phyloP scores from a whole-genome alignment of 2,888 invertebrate species.

The Hermodice carunculata region DNA sequence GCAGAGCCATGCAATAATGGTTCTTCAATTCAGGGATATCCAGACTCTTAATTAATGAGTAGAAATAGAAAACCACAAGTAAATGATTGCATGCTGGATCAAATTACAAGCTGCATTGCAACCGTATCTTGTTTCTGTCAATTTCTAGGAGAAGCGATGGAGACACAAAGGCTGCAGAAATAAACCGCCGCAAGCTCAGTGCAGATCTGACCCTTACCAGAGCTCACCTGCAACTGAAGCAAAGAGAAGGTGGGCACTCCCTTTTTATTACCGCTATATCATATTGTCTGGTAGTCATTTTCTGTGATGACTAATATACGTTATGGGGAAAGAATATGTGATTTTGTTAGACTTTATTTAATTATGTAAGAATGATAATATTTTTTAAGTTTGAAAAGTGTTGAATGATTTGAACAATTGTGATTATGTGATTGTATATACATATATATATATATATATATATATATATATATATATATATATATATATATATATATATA shows the following conservation, averaged over 20 bases:
- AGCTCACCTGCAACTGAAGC: constrained; percentile 61
- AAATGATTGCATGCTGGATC: too few relatives aligned
- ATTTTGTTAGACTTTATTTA: too few relatives aligned
- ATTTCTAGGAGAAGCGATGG: constrained; percentile 59
- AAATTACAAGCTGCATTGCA: neutral
- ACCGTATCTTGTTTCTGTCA: neutral
- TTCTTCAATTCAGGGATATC: too few relatives aligned
- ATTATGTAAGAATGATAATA: neutral
- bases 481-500: constrained; percentile 1
- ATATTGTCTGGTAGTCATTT: too few relatives aligned
- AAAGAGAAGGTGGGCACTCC: constrained; percentile 65
- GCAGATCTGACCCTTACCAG: constrained; percentile 59
- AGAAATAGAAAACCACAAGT: too few relatives aligned
- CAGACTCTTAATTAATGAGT: too few relatives aligned
- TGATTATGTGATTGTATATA: neutral
- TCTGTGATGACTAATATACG: too few relatives aligned
- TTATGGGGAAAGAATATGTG: too few relatives aligned
- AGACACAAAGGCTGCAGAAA: constrained; percentile 60
- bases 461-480: constrained; percentile 1
- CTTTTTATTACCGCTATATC: too few relatives aligned
- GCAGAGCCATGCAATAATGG: too few relatives aligned
- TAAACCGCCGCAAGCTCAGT: constrained; percentile 58
- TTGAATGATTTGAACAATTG: neutral
- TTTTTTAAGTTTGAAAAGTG: neutral
- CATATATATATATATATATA: constrained; percentile 3